Conservation (phyloP, 2,888 invertebrate species). For the Troilus luridus region DNA sequence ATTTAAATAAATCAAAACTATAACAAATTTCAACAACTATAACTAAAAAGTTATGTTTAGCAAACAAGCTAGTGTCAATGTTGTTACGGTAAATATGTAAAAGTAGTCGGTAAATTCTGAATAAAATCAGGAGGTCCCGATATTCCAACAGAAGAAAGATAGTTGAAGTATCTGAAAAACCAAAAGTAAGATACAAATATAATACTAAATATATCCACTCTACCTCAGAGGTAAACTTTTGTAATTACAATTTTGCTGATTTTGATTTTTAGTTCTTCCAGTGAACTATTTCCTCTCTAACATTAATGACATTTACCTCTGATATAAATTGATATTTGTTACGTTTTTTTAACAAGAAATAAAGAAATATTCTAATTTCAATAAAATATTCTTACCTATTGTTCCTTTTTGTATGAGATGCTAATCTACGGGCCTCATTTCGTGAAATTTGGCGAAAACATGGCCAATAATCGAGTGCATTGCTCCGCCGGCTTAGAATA, state of each 20-base stretch:
- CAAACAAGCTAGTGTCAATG: slow-evolving; percentile 8
- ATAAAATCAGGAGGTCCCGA: slow-evolving; percentile 44
- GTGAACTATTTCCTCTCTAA: too few species aligned
- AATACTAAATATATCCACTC: not conserved
- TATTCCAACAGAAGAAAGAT: slow-evolving; percentile 56
- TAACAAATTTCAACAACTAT: not conserved
- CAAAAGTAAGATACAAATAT: not conserved
- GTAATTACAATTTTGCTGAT: too few species aligned
- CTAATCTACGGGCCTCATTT: slow-evolving; percentile 76
- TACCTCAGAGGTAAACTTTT: too few species aligned
- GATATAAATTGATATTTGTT: not conserved
- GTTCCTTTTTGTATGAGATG: slow-evolving; percentile 76
- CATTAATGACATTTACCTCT: too few species aligned
- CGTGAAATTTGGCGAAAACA: slow-evolving; percentile 79
- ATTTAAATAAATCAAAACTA: not conserved
- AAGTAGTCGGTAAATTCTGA: slow-evolving; percentile 30
- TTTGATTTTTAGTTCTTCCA: too few species aligned
- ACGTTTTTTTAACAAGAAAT: not conserved
- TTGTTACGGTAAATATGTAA: not conserved
- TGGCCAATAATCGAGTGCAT: slow-evolving; percentile 80
- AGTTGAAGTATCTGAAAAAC: slow-evolving; percentile 56
- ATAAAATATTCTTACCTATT: slow-evolving; percentile 74
- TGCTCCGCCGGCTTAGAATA: slow-evolving; percentile 69
- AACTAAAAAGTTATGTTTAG: not conserved
- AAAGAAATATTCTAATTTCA: not conserved